Conservation (phyloP, 2,113 vertebrate genomes). For the Ginglymostoma cirratum region DNA sequence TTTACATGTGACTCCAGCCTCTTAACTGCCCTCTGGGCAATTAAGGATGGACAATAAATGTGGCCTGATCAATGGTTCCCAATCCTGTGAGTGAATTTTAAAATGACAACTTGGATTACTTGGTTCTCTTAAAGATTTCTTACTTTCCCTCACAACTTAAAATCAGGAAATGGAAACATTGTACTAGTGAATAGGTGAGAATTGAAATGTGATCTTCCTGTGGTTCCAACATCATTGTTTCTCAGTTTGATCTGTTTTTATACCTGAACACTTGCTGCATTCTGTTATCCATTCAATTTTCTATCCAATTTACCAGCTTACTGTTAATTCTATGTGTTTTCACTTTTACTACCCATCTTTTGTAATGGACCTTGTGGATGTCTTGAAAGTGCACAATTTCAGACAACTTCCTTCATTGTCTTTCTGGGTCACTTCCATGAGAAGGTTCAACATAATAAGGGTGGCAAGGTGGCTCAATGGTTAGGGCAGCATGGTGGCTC, state of each 20-base stretch:
- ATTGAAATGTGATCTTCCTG: background rate
- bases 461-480: no score
- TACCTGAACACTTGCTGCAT: background rate
- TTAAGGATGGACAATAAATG: no score
- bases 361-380: background rate
- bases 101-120: background rate
- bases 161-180: background rate
- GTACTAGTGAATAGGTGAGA: background rate
- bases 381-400: background rate
- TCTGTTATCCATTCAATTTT: background rate
- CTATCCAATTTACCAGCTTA: background rate
- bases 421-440: background rate
- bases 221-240: background rate
- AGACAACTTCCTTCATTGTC: background rate
- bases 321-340: background rate
- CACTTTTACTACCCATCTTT: background rate
- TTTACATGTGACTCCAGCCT: no score
- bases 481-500: no score
- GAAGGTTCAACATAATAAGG: background rate
- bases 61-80: no score
- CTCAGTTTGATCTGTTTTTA: background rate
- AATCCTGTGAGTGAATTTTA: no score
- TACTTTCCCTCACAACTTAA: background rate
- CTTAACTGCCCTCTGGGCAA: no score
- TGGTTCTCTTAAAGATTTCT: background rate